phyloP scores from a whole-genome alignment of 2,797 vertebrate species.

The Paedocypris micromegethes region DNA sequence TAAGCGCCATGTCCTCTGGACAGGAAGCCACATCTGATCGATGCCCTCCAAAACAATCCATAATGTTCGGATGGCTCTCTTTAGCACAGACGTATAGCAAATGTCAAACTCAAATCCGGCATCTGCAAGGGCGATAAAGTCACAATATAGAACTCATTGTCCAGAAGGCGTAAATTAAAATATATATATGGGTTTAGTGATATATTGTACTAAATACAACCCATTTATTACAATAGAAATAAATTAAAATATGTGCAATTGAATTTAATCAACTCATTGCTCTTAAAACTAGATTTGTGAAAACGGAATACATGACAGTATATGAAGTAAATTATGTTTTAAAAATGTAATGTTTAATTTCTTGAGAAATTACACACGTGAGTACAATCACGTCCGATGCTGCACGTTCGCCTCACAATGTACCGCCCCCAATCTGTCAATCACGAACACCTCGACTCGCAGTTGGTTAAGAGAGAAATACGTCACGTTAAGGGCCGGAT shows the following conservation, averaged over 20 bases:
- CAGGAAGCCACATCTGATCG: conserved; percentile 95
- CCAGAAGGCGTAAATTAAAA: too few relatives aligned
- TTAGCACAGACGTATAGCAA: conserved; percentile 94
- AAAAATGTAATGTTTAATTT: too few relatives aligned
- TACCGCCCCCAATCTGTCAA: conserved; percentile 3
- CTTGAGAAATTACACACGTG: conserved; percentile 20
- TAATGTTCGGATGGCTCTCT: conserved; percentile 87
- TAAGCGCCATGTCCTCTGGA: conserved; percentile 88
- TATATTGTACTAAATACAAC: too few relatives aligned
- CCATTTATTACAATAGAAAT: not conserved
- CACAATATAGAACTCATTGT: not conserved
- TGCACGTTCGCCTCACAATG: conserved; percentile 41
- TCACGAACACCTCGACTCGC: not conserved
- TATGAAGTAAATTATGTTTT: too few relatives aligned
- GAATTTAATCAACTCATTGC: too few relatives aligned
- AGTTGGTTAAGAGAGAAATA: conserved; percentile 21
- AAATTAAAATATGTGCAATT: too few relatives aligned
- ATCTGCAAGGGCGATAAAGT: conserved; percentile 61
- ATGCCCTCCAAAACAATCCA: conserved; percentile 88
- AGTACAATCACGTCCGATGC: conserved; percentile 30
- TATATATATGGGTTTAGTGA: too few relatives aligned
- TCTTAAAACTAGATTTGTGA: too few relatives aligned
- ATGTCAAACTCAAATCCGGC: conserved; percentile 89
- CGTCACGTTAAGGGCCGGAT: not conserved
- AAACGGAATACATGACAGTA: not conserved